Percentiles rank a stretch among this genome's conserved stretches.
phyloP scores from a whole-genome alignment of 1,140 invertebrate species.

The Mesaphorura yosii region DNA sequence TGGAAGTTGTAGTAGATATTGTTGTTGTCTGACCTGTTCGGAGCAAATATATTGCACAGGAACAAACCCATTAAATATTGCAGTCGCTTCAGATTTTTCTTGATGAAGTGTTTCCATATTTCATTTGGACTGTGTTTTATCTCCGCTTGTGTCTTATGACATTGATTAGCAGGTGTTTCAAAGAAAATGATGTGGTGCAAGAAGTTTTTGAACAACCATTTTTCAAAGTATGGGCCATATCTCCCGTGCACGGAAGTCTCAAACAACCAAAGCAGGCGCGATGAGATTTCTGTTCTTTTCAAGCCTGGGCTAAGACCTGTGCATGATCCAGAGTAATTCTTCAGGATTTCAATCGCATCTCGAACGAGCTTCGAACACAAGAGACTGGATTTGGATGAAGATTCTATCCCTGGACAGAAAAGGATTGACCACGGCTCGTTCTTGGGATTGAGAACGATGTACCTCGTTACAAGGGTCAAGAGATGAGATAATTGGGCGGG shows the following conservation, averaged over 20 bases:
- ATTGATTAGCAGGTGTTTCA: constrained; percentile 17
- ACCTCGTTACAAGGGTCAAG: constrained; percentile 12
- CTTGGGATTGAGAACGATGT: constrained; percentile 19
- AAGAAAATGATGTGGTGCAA: constrained; percentile 20
- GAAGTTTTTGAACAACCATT: constrained; percentile 25
- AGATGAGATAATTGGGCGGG: constrained; percentile 7
- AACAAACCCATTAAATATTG: constrained; percentile 21
- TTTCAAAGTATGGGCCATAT: constrained; percentile 26
- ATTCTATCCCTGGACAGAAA: constrained; percentile 25
- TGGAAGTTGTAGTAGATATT: constrained; percentile 22
- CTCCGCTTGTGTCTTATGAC: too few species aligned
- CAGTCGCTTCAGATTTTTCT: constrained; percentile 21
- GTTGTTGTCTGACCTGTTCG: constrained; percentile 19
- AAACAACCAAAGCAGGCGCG: constrained; percentile 22
- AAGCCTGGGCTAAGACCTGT: too few species aligned
- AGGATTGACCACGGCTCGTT: constrained; percentile 25
- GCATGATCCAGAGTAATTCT: constrained; percentile 9
- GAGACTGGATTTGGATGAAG: constrained; percentile 7
- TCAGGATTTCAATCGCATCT: constrained; percentile 17
- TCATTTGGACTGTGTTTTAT: too few species aligned
- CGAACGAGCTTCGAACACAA: constrained; percentile 17
- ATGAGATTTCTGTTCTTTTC: constrained; percentile 14
- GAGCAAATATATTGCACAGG: constrained; percentile 22
- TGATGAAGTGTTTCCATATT: constrained; percentile 22
- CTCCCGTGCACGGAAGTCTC: constrained; percentile 12